Base-by-base conservation (phyloP, 2,797 vertebrate genomes). In the Falco berigora region DNA sequence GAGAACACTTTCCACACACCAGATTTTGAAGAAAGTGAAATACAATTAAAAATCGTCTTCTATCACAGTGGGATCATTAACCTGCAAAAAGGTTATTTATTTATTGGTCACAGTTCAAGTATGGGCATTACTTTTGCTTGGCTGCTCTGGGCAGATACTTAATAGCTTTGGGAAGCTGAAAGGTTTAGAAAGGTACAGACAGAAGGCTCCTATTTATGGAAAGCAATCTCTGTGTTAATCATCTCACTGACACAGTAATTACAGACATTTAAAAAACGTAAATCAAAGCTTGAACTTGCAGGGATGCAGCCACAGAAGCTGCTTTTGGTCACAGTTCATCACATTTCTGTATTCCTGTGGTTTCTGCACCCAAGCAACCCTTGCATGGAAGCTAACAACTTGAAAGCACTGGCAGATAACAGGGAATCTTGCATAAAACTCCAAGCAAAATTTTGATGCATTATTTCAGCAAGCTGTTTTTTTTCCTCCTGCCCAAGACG, bases 281-380 rank as follows among this genome's bases (percentile, higher is more conserved):
- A 95, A 96, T 92, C 83, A 86, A 94, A 87, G 88, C 34, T 6
- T 86, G 79, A 87, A 86, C n/a, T 76, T 68, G 28, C 50, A 85
- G 79, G 55, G 44, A 85, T 30, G 21, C 62, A 92, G 44, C 56
- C 74, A 62, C 4, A 84, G 62, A 85, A 95, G 55, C 36, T 80
- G 56, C 36, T 87, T 36, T 44, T 92, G 79, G 78, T 77, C 78
- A 87, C 23, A 55, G 59, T n/a, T 75, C 63, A 88, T 49, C 25
- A 82, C 20, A 76, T 66, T 77, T 84, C 66, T 69, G 52, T 0
- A 1, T 74, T 74, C 18, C 91, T 66, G 32, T 23, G n/a, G 66
- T 34, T 87, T 89, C 85, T 87, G 59, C 27, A 86, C 22, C 17
- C 42, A 36, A 46, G 76, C 19, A 75, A 64, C 23, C 0, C 0